Evolutionary conservation across 2,888 invertebrate species (phyloP).

Genomic region (Eupsilia transversa): DNA sequence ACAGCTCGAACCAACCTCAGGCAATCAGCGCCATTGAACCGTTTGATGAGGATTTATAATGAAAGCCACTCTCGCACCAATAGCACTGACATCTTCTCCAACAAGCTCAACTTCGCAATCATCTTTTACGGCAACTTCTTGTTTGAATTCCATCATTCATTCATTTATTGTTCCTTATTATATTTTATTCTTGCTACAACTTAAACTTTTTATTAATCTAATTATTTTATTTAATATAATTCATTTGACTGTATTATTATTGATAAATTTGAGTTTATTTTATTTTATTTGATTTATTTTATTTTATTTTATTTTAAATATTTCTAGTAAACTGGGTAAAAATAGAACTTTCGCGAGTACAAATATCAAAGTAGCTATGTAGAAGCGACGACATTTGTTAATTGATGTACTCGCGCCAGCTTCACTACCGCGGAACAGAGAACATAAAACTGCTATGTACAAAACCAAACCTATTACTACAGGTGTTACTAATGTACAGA

Average conservation of each 20-base stretch:
- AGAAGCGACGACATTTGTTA: conserved; percentile 30
- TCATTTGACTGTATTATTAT: neutral
- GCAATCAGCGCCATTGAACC: no score
- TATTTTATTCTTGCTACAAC: neutral
- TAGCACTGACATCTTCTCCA: neutral
- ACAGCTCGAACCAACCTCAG: neutral
- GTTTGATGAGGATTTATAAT: neutral
- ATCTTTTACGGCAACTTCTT: neutral
- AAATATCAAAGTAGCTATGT: conserved; percentile 26
- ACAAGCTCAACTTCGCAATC: neutral
- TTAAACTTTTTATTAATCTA: neutral
- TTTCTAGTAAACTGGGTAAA: no score
- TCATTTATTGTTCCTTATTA: neutral
- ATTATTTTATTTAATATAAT: no score
- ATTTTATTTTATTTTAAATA: no score
- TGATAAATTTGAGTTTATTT: neutral
- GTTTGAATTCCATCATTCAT: neutral
- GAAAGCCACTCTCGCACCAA: neutral
- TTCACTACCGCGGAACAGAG: neutral
- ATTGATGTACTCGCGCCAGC: no score
- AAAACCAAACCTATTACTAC: neutral
- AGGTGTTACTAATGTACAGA: neutral
- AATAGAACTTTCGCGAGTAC: neutral
- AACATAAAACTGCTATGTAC: conserved; percentile 1
- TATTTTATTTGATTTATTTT: neutral